A percentile compares a stretch with the other conserved stretches of the same genome.
Conservation (phyloP, 2,797 vertebrate species). For the Enteromius paludinosus region DNA sequence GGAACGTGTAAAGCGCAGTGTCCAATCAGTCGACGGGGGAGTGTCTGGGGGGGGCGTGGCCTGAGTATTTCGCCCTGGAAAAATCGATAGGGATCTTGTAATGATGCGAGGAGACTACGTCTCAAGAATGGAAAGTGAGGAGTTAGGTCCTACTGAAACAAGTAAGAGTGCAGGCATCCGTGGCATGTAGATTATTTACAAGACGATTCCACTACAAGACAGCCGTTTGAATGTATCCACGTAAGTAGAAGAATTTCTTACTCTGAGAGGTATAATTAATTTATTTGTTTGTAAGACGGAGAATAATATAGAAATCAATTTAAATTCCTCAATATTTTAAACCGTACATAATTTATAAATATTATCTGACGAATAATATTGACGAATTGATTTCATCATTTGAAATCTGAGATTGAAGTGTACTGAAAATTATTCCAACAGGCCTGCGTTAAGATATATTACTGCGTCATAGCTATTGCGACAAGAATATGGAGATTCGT, state of each 20-base stretch:
- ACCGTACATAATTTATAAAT: background rate
- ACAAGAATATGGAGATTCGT: conserved; percentile 64
- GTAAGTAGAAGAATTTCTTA: conserved; percentile 36
- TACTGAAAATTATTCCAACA: conserved; percentile 12
- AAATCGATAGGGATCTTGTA: conserved; percentile 72
- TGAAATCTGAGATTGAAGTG: conserved; percentile 32
- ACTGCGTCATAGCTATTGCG: conserved; percentile 79
- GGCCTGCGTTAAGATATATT: conserved; percentile 67
- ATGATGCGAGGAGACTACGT: conserved; percentile 63
- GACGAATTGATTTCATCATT: background rate
- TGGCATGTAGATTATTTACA: background rate
- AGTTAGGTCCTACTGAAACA: conserved; percentile 28
- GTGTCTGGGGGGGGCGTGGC: conserved; percentile 79
- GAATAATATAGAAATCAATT: background rate
- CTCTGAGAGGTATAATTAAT: background rate
- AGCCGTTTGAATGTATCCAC: background rate
- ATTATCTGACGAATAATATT: background rate
- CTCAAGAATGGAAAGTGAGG: conserved; percentile 67
- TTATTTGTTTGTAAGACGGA: background rate
- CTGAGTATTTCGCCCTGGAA: conserved; percentile 77
- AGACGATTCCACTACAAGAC: background rate
- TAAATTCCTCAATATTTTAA: background rate
- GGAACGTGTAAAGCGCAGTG: conserved; percentile 55
- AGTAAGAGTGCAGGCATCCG: conserved; percentile 20
- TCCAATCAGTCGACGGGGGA: conserved; percentile 77